Percentiles rank a stretch among this genome's conserved stretches.
Evolutionary conservation across 2,797 vertebrate species (phyloP).

Genomic region (Lepidocolaptes lacrymiger): DNA sequence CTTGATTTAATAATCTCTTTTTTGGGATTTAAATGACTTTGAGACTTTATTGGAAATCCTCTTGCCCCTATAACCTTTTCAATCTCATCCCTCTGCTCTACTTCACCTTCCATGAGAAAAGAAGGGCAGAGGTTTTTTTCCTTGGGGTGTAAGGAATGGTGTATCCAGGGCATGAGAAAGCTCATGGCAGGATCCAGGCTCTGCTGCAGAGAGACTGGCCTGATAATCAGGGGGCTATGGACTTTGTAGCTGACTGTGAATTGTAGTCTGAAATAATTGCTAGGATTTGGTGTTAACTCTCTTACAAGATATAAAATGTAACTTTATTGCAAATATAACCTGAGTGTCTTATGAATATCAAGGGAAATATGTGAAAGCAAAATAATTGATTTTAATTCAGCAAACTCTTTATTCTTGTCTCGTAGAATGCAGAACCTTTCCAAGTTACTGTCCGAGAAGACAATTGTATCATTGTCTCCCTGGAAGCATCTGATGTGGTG

Average conservation of each 20-base stretch:
- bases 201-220: background rate
- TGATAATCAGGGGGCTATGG: background rate
- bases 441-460: slow-evolving; percentile 82
- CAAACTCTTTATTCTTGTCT: slow-evolving; percentile 13
- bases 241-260: background rate
- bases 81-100: background rate
- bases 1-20: background rate
- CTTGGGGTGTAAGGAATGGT: background rate
- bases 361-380: background rate
- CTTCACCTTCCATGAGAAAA: background rate
- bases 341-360: background rate
- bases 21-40: background rate
- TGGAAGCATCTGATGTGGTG: slow-evolving; percentile 85
- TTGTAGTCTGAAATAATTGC: background rate
- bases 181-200: background rate
- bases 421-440: slow-evolving; percentile 80
- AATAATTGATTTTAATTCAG: background rate
- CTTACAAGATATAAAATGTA: background rate
- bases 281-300: background rate
- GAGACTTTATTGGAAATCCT: background rate
- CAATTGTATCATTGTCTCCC: slow-evolving; percentile 79
- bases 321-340: background rate
- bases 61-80: background rate
- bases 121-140: background rate
- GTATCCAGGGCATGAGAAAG: background rate